phyloP scores from a whole-genome alignment of 2,888 invertebrate genomes.

The Plusia festucae region DNA sequence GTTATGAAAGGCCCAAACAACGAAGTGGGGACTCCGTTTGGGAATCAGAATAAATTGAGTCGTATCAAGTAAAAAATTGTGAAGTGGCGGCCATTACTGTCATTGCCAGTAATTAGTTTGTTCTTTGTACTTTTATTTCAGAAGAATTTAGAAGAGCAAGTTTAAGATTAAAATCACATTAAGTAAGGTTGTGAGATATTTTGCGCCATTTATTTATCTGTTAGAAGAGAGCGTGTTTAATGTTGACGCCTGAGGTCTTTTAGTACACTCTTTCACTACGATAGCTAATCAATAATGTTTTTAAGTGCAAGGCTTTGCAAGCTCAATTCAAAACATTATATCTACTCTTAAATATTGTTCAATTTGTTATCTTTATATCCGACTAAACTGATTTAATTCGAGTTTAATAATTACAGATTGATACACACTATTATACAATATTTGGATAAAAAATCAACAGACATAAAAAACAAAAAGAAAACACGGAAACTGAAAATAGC shows the following conservation, averaged over 20 bases:
- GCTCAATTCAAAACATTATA: too few relatives aligned
- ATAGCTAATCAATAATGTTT: neutral
- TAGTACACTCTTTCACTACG: neutral
- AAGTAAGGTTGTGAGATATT: conserved; percentile 10
- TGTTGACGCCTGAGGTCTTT: conserved; percentile 24
- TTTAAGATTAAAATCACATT: conserved; percentile 14
- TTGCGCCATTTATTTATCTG: conserved; percentile 21
- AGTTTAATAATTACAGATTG: too few relatives aligned
- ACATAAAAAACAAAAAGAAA: too few relatives aligned
- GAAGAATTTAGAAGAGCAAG: neutral
- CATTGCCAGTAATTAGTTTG: conserved; percentile 20
- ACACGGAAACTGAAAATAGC: too few relatives aligned
- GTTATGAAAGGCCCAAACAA: conserved; percentile 46
- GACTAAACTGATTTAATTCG: too few relatives aligned
- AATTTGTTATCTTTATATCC: too few relatives aligned
- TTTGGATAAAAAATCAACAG: too few relatives aligned
- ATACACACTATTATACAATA: too few relatives aligned
- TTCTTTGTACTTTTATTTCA: conserved; percentile 11
- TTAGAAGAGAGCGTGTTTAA: conserved; percentile 41
- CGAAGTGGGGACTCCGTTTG: conserved; percentile 30
- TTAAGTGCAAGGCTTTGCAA: neutral
- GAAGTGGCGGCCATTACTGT: conserved; percentile 6
- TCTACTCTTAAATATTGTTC: too few relatives aligned
- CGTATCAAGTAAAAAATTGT: conserved; percentile 19
- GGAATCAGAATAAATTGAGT: conserved; percentile 41